Percentiles rank a stretch among this genome's conserved stretches.
These are phyloP conservation scores for Glyphotaelius pellucidus DNA, from an alignment of 2,888 invertebrate genomes.

Conservation along the genomic window DNA sequence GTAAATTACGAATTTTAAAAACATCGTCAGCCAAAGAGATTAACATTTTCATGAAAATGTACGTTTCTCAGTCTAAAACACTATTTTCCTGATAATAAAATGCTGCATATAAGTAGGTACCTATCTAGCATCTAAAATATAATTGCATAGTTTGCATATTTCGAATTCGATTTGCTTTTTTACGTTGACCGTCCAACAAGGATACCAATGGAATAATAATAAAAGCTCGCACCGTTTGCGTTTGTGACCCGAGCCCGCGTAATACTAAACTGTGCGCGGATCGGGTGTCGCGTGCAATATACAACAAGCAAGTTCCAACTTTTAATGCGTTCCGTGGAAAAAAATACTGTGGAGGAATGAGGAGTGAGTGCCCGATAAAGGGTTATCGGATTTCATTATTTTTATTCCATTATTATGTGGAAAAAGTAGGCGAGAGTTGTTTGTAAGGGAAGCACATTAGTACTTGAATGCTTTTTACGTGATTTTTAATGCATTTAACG, in stretches of 20 bases:
- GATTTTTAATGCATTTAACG: neutral
- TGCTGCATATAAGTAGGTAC: neutral
- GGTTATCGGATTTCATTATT: slow-evolving; percentile 10
- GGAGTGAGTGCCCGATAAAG: slow-evolving; percentile 3
- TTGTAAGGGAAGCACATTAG: neutral
- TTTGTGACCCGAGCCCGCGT: slow-evolving; percentile 11
- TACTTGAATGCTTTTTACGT: neutral
- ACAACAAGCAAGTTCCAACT: neutral
- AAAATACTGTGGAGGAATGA: neutral
- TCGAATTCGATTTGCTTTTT: neutral
- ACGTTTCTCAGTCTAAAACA: no score
- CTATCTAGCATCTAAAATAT: neutral
- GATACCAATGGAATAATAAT: slow-evolving; percentile 10
- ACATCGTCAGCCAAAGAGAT: no score
- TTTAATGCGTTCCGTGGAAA: slow-evolving; percentile 28
- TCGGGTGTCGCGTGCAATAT: slow-evolving; percentile 36
- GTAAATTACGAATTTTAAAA: no score
- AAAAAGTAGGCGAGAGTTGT: neutral
- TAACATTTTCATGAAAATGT: no score
- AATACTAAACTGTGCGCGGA: slow-evolving; percentile 31
- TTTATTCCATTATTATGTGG: neutral
- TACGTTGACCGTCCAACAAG: neutral
- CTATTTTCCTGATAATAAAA: no score
- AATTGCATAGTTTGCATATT: neutral
- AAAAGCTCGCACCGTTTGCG: slow-evolving; percentile 5